Evolutionary conservation across 1,140 invertebrate genomes (phyloP).

Genomic region (Bilobella aurantiaca): DNA sequence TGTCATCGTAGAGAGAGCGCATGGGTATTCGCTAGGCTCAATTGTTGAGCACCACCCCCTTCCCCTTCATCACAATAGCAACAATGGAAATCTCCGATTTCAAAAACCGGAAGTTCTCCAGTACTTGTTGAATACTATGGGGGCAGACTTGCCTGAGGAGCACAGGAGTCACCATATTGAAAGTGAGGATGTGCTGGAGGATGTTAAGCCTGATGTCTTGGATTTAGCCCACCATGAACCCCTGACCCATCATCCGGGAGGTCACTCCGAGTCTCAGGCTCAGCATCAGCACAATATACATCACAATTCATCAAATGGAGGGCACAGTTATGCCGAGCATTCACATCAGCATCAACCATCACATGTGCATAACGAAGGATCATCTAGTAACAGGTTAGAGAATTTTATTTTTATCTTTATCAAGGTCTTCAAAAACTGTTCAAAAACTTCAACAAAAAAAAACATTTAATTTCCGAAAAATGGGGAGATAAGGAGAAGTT

Average conservation of each 20-base stretch:
- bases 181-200: background rate
- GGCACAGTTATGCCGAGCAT: too few relatives aligned
- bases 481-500: too few relatives aligned
- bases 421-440: too few relatives aligned
- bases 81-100: background rate
- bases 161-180: background rate
- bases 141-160: background rate
- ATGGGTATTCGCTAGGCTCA: background rate
- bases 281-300: background rate
- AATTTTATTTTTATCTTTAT: too few relatives aligned
- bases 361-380: too few relatives aligned
- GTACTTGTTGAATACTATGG: background rate
- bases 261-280: background rate
- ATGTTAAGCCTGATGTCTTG: background rate
- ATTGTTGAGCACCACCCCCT: background rate
- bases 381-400: too few relatives aligned
- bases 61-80: background rate
- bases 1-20: background rate
- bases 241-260: background rate
- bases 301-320: too few relatives aligned
- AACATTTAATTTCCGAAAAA: too few relatives aligned
- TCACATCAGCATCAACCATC: too few relatives aligned
- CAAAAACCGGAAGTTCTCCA: background rate
- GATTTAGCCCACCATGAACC: background rate
- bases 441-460: too few relatives aligned